Conservation (phyloP, 1,140 invertebrate species). For the Philaenus spumarius region DNA sequence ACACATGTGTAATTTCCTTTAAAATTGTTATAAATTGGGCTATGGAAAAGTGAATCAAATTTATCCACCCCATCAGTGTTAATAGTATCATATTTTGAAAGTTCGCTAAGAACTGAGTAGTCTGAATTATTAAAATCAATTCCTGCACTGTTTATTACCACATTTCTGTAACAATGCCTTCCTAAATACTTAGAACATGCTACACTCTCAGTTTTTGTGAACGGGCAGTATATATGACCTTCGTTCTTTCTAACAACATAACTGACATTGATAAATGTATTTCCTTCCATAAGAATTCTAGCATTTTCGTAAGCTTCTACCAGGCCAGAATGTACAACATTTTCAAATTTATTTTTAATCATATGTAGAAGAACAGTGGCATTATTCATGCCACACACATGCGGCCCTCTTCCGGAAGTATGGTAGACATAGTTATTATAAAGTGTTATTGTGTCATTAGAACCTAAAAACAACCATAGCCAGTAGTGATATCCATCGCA, state of each 20-base stretch:
- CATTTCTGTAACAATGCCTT: background rate
- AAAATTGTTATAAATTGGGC: no score
- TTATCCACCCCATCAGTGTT: no score
- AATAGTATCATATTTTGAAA: no score
- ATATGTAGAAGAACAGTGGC: background rate
- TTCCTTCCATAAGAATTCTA: background rate
- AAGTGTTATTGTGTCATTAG: background rate
- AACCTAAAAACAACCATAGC: slow-evolving; percentile 7
- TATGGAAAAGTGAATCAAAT: no score
- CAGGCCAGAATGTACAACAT: background rate
- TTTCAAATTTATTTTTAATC: background rate
- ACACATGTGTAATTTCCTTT: no score
- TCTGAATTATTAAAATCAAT: background rate
- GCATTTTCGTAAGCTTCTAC: background rate
- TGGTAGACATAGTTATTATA: background rate
- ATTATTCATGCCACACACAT: background rate
- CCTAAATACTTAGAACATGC: background rate
- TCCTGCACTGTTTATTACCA: background rate
- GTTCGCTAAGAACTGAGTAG: no score
- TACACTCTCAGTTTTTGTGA: no score
- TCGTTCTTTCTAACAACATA: background rate
- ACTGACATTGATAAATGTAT: background rate
- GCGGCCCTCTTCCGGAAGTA: background rate
- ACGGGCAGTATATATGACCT: background rate
- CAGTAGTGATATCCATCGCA: slow-evolving; percentile 6